These are phyloP conservation scores for Nemotelus nigrinus DNA, from an alignment of 2,888 invertebrate genomes.

Conservation along the genomic window DNA sequence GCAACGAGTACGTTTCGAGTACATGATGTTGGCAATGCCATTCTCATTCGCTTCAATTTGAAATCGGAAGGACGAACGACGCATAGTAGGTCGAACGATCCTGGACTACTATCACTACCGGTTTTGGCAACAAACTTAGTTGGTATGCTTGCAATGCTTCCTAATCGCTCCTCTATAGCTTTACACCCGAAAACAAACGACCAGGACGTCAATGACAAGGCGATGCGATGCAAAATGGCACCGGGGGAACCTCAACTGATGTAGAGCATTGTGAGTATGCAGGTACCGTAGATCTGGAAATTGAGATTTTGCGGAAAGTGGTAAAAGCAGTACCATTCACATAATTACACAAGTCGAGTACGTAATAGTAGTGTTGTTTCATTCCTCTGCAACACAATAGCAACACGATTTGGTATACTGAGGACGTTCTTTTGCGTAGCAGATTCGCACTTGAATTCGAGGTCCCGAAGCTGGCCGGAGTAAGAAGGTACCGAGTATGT, in stretches of 20 bases:
- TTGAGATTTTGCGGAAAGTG: not conserved
- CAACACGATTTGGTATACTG: too few relatives aligned
- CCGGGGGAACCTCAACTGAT: too few relatives aligned
- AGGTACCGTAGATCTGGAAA: not conserved
- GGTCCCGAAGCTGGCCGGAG: too few relatives aligned
- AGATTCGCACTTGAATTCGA: too few relatives aligned
- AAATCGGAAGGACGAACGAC: conserved; percentile 19
- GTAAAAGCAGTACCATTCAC: conserved; percentile 7
- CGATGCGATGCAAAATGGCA: too few relatives aligned
- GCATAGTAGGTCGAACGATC: too few relatives aligned
- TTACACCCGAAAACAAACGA: too few relatives aligned
- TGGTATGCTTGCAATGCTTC: conserved; percentile 38
- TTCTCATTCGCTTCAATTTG: conserved; percentile 6
- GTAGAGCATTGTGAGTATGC: too few relatives aligned
- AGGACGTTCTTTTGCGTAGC: conserved; percentile 14
- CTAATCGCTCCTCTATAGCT: conserved; percentile 16
- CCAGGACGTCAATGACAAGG: too few relatives aligned
- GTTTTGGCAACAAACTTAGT: conserved; percentile 1
- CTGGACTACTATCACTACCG: too few relatives aligned
- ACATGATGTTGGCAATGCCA: conserved; percentile 7
- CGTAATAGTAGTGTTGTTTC: conserved; percentile 36
- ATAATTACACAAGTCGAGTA: conserved; percentile 41
- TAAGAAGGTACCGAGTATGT: conserved; percentile 1
- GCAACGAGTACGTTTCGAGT: not conserved
- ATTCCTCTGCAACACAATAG: not conserved